Conservation (phyloP, 1,140 invertebrate genomes). For the Lasaia peninsularis region DNA sequence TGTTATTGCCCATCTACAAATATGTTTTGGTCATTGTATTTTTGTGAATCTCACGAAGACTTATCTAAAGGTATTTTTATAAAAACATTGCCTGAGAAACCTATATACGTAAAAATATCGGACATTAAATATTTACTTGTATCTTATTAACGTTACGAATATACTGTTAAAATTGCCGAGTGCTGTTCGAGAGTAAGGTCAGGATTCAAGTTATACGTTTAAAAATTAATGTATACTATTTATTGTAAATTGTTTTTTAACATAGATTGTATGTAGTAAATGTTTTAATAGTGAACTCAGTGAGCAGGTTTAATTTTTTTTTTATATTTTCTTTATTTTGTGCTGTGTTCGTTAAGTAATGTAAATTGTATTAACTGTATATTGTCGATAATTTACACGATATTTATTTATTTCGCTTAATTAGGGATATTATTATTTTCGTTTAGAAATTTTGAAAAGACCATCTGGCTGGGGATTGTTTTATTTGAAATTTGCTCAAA, state of each 20-base stretch:
- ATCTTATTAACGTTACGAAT: constrained; percentile 57
- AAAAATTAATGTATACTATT: constrained; percentile 65
- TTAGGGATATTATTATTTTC: constrained; percentile 56
- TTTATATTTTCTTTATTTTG: constrained; percentile 63
- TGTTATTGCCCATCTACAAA: constrained; percentile 7
- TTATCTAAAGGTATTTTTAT: constrained; percentile 71
- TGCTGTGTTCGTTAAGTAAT: constrained; percentile 76
- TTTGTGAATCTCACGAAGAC: constrained; percentile 51
- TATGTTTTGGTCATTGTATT: constrained; percentile 39
- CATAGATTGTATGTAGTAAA: constrained; percentile 67
- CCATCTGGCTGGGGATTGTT: constrained; percentile 67
- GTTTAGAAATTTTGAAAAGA: constrained; percentile 40
- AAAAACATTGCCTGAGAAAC: constrained; percentile 74
- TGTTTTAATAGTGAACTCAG: constrained; percentile 59
- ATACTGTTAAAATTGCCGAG: constrained; percentile 43
- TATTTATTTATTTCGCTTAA: constrained; percentile 75
- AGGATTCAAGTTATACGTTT: constrained; percentile 68
- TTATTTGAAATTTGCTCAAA: constrained; percentile 67
- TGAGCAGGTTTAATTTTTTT: constrained; percentile 61
- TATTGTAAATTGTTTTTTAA: constrained; percentile 68
- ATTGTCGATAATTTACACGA: constrained; percentile 71
- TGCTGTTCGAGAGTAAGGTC: constrained; percentile 44
- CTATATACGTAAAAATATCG: constrained; percentile 77
- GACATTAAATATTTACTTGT: constrained; percentile 69
- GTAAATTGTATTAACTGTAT: constrained; percentile 76